A percentile compares a stretch with the other conserved stretches of the same genome.
Evolutionary conservation across 2,797 vertebrate genomes (phyloP).

Genomic region (Onychomys arenicola): DNA sequence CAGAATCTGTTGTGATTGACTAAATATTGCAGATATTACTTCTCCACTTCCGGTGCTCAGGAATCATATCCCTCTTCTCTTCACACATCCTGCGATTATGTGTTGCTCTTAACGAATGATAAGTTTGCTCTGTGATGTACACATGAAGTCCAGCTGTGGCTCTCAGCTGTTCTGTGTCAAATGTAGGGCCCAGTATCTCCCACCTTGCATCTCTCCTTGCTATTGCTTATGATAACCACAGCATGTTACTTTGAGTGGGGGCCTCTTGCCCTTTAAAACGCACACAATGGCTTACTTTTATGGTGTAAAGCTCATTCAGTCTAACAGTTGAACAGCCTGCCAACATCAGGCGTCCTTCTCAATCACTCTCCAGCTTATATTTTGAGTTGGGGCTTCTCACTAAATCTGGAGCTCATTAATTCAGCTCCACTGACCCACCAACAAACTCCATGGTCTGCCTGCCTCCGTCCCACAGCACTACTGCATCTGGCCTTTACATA

Average conservation of each 20-base stretch:
- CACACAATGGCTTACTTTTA: slow-evolving; percentile 6
- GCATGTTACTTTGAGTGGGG: slow-evolving; percentile 24
- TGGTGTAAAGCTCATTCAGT: slow-evolving; percentile 50
- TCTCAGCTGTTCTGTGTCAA: background rate
- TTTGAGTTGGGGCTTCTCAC: background rate
- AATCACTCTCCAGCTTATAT: background rate
- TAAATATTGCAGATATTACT: slow-evolving; percentile 38
- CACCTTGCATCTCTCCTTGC: background rate
- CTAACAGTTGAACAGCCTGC: background rate
- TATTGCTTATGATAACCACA: background rate
- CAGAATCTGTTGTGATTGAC: slow-evolving; percentile 43
- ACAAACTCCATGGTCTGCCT: too few relatives aligned
- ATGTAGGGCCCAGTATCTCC: background rate
- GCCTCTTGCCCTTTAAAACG: background rate
- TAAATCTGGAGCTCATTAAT: background rate
- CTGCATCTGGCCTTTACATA: background rate
- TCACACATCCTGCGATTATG: background rate
- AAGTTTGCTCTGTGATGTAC: slow-evolving; percentile 3
- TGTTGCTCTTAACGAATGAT: slow-evolving; percentile 35
- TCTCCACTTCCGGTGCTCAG: background rate
- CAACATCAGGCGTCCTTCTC: background rate
- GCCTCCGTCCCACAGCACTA: background rate
- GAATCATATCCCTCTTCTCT: slow-evolving; percentile 49
- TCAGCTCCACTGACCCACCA: background rate
- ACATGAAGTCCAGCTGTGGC: background rate